Evolutionary conservation across 1,140 invertebrate species (phyloP).

Genomic region (Drosophila pandora): DNA sequence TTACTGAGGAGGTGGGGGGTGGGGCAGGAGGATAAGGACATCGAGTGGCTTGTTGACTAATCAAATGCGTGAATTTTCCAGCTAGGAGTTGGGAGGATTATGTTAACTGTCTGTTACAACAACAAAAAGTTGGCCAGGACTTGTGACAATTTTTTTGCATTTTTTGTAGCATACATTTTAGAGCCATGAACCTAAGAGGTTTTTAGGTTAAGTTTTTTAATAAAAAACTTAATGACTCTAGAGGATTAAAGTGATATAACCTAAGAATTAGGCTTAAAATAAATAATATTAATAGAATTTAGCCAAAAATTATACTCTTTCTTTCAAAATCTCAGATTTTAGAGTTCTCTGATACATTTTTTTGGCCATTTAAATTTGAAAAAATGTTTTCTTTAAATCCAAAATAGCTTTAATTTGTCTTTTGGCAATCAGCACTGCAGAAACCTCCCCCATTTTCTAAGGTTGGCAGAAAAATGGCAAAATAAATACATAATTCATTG

Average conservation of each 20-base stretch:
- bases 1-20: background rate
- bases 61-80: slow-evolving; percentile 36
- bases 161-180: background rate
- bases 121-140: background rate
- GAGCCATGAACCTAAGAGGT: background rate
- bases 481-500: slow-evolving; percentile 47
- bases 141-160: background rate
- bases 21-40: background rate
- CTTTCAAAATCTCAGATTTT: too few relatives aligned
- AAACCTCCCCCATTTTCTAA: background rate
- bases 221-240: too few relatives aligned
- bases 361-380: too few relatives aligned
- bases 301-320: too few relatives aligned
- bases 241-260: too few relatives aligned
- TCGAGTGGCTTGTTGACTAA: slow-evolving; percentile 43
- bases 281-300: too few relatives aligned
- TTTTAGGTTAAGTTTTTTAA: too few relatives aligned
- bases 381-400: too few relatives aligned
- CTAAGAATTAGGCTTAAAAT: too few relatives aligned
- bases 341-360: too few relatives aligned
- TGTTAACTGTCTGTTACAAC: slow-evolving; percentile 16
- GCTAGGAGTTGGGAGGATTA: slow-evolving; percentile 8
- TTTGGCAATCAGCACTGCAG: background rate
- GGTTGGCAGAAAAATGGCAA: slow-evolving; percentile 4
- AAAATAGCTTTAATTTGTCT: background rate